These are phyloP conservation scores for Spongilla lacustris DNA, from an alignment of 37 sponge, comb jelly and placozoan species.

Conservation along the genomic window DNA sequence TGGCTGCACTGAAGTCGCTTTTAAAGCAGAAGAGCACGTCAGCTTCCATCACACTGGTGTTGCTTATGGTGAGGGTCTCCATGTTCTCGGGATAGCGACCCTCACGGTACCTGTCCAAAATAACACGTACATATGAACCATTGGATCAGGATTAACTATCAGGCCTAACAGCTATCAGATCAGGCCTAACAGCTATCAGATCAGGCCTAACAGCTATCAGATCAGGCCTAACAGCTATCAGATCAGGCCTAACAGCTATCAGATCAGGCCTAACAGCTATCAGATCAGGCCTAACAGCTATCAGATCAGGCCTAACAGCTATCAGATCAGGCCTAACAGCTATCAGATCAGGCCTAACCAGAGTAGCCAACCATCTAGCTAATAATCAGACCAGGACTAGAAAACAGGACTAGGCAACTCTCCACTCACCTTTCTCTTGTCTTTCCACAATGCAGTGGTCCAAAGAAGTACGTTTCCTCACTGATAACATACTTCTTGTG, in stretches of 20 bases:
- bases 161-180: too few relatives aligned
- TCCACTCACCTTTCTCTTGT: constrained; percentile 75
- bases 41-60: constrained; percentile 64
- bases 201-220: background rate
- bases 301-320: too few relatives aligned
- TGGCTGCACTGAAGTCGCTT: constrained; percentile 80
- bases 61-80: constrained; percentile 88
- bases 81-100: constrained; percentile 92
- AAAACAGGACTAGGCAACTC: background rate
- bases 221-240: background rate
- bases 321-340: too few relatives aligned
- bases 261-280: too few relatives aligned
- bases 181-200: too few relatives aligned
- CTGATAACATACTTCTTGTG: constrained; percentile 84
- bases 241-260: too few relatives aligned
- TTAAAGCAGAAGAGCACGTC: constrained; percentile 86
- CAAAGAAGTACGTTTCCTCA: constrained; percentile 83
- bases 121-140: background rate
- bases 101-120: constrained; percentile 69
- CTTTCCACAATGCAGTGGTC: constrained; percentile 91
- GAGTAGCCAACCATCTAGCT: background rate
- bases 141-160: too few relatives aligned
- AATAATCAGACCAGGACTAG: background rate
- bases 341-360: too few relatives aligned
- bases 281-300: too few relatives aligned